Base-by-base conservation (phyloP, 2,797 vertebrate species). In the Macrochelys suwanniensis region DNA sequence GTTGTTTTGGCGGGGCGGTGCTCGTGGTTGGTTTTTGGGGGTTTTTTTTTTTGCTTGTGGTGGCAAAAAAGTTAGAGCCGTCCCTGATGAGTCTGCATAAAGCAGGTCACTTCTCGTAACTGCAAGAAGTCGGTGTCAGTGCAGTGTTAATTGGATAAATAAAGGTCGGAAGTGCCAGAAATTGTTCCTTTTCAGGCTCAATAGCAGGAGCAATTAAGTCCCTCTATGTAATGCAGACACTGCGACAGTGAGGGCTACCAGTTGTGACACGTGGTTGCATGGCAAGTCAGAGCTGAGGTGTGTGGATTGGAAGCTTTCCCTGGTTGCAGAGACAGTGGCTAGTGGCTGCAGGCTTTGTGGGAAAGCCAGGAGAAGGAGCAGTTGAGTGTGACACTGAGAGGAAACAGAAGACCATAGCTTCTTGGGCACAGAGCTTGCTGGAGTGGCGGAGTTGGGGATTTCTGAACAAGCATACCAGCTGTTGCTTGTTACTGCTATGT, bases 121-220 rank as follows among this genome's bases (percentile, higher is more conserved):
- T 81, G n/a, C 84, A 88, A 89, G 78, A 89, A 95, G 61, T 84
- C 77, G 90, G 61, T 84, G 51, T 31, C 59, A 84, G 80, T 82
- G 76, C 47, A 92, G 68, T 89, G 93, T 88, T 94, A 95, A 94
- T 82, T 95, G 89, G 74, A 31, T 91, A 91, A 76, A 81, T 80
- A 37, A 56, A 92, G 85, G 90, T 84, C 91, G 94, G 88, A 95
- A 91, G 57, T 53, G 11, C 80, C 78, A 42, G 88, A 85, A 94
- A 13, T 51, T 91, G 94, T 23, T 47, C 25, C 5, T 2, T 49
- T 49, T 77, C 45, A 49, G 13, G 5, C 42, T 74, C 23, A 74
- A 45, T 25, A 45, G 74, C 42, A 77, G 45, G 74, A 49, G 45
- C 74, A 77, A 77, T 77, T 47, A 77, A 47, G 74, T 16, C 23